Conservation (phyloP, 2,113 vertebrate species). For the Ovibos moschatus region DNA sequence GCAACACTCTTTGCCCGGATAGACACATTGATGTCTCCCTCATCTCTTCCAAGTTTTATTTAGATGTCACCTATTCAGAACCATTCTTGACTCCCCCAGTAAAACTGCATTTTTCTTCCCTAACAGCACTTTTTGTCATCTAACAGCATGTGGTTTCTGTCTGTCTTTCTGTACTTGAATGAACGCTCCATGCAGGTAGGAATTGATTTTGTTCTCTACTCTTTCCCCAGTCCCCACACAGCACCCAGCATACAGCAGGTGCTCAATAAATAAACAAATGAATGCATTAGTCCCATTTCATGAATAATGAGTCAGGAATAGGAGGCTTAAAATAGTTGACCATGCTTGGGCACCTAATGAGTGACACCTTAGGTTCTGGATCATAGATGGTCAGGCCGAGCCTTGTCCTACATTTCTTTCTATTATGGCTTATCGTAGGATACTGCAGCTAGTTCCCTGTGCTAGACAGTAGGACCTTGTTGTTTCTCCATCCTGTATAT, state of each 20-base stretch:
- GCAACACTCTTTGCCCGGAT: background rate
- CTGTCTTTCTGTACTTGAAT: background rate
- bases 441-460: background rate
- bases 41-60: background rate
- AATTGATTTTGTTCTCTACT: slow-evolving; percentile 3
- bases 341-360: background rate
- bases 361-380: background rate
- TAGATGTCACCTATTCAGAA: background rate
- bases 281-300: background rate
- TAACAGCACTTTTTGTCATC: background rate
- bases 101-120: background rate
- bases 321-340: background rate
- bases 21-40: background rate
- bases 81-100: background rate
- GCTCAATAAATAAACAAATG: background rate
- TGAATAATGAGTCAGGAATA: background rate
- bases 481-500: background rate
- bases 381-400: background rate
- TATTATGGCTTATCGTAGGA: background rate
- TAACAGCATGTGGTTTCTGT: background rate
- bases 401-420: too few relatives aligned
- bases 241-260: background rate
- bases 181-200: background rate
- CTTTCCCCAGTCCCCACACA: background rate
- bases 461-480: background rate